Evolutionary conservation across 2,797 vertebrate species (phyloP).

Genomic region (Myotis myotis): DNA sequence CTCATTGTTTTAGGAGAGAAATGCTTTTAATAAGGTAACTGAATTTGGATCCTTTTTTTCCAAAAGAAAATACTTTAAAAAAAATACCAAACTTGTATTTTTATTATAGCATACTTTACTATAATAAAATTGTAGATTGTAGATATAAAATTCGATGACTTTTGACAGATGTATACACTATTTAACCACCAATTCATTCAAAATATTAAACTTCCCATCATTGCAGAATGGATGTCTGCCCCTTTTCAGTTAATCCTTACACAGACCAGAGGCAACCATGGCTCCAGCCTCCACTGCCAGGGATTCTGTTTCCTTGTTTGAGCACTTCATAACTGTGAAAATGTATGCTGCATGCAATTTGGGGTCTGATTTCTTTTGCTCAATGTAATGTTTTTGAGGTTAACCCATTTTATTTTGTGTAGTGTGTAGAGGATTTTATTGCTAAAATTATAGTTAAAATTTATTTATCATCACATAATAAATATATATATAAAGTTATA

Average conservation of each 20-base stretch:
- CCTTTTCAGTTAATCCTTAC: not conserved
- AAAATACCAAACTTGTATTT: not conserved
- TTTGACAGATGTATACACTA: not conserved
- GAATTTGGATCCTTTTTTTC: not conserved
- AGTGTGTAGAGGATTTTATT: not conserved
- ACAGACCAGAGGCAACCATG: not conserved
- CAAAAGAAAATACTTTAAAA: not conserved
- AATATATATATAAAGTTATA: not conserved
- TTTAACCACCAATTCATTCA: not conserved
- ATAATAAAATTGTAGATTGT: not conserved
- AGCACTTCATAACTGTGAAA: not conserved
- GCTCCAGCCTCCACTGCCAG: not conserved
- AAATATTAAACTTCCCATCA: not conserved
- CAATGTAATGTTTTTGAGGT: not conserved
- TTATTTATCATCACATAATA: not conserved
- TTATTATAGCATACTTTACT: not conserved
- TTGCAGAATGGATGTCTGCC: not conserved
- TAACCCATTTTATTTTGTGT: not conserved
- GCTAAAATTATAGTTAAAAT: not conserved
- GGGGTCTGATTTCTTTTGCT: not conserved
- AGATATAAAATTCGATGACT: not conserved
- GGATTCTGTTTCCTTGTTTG: not conserved
- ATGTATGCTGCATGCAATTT: not conserved
- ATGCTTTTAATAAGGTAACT: not conserved
- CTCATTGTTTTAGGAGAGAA: not conserved